These are phyloP conservation scores for Heterochromis multidens DNA, from an alignment of 2,113 vertebrate species.

Conservation along the genomic window DNA sequence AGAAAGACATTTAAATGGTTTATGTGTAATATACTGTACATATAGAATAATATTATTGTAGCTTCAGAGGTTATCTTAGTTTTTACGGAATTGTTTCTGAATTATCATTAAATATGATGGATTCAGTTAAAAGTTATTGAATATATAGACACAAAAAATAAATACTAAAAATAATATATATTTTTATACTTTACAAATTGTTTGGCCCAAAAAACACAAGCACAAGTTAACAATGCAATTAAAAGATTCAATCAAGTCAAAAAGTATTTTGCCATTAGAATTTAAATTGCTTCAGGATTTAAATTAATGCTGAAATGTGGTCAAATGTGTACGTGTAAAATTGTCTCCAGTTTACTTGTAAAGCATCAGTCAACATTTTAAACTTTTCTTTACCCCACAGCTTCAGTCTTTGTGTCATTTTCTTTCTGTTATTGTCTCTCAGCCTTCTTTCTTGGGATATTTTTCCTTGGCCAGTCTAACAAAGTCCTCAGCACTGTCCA, in stretches of 20 bases:
- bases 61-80: not conserved
- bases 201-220: not conserved
- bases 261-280: not conserved
- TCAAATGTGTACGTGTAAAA: not conserved
- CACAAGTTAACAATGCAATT: not conserved
- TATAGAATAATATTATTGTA: not conserved
- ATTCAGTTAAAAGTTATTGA: not conserved
- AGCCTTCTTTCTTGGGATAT: conserved; percentile 78
- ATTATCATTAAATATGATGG: not conserved
- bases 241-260: not conserved
- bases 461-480: conserved; percentile 78
- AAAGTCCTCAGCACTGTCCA: conserved; percentile 91
- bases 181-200: not conserved
- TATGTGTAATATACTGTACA: not conserved
- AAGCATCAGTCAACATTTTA: not conserved
- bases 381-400: not conserved
- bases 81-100: not conserved
- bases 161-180: not conserved
- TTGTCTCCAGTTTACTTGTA: not conserved
- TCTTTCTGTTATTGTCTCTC: not conserved
- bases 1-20: not conserved
- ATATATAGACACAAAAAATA: not conserved
- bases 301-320: not conserved
- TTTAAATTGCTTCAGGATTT: not conserved
- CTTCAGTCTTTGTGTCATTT: not conserved